These are phyloP conservation scores for Neodiprion lecontei DNA, from an alignment of 1,140 invertebrate genomes.

Conservation along the genomic window DNA sequence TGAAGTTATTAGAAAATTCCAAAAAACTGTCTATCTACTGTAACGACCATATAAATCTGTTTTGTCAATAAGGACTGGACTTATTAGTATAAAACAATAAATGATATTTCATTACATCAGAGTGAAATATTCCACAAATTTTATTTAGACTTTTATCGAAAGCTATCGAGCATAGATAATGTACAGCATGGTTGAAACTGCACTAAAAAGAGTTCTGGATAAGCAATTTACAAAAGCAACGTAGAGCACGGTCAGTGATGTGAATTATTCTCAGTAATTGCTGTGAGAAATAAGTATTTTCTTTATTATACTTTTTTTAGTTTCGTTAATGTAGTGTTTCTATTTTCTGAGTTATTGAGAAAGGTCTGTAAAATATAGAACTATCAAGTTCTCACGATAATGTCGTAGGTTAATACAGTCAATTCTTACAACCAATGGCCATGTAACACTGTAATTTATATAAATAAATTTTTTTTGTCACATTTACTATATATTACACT, in stretches of 20 bases:
- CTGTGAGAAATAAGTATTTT: neutral
- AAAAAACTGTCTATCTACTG: too few relatives aligned
- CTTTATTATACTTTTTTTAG: neutral
- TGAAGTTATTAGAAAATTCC: too few relatives aligned
- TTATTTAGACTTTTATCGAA: too few relatives aligned
- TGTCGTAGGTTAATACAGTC: neutral
- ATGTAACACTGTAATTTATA: neutral
- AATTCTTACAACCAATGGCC: neutral
- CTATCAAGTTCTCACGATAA: neutral
- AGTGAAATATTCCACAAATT: too few relatives aligned
- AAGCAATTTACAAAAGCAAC: neutral
- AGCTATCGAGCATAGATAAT: neutral
- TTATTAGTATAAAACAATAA: too few relatives aligned
- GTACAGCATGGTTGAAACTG: neutral
- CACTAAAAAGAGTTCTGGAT: neutral
- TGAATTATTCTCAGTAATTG: neutral
- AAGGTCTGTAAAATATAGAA: slow-evolving; percentile 4
- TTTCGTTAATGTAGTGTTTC: neutral
- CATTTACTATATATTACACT: too few relatives aligned
- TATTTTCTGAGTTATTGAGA: neutral
- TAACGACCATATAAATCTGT: too few relatives aligned
- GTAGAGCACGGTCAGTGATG: neutral
- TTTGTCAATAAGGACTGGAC: too few relatives aligned
- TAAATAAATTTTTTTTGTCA: too few relatives aligned
- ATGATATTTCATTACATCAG: too few relatives aligned